Evolutionary conservation across 2,797 vertebrate species (phyloP), one percentile per base, ranked within the genome.

Genomic region (Eptatretus atami): DNA sequence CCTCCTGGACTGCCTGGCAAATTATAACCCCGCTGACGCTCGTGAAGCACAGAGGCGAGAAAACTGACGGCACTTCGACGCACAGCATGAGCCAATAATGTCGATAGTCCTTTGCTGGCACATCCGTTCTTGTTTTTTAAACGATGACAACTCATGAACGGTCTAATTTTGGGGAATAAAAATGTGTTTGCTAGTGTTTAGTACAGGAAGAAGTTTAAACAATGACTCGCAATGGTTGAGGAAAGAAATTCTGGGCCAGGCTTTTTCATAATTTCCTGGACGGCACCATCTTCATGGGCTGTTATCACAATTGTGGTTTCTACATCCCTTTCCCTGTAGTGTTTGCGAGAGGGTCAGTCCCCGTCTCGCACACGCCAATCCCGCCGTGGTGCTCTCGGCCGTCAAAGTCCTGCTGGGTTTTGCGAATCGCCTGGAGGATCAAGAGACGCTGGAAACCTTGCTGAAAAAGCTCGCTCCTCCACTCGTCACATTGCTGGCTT

Each of bases 381-480:
- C 90, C 0, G 90, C 90, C 0, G 90, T 94, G 72, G 88, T 95
- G 69, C 75, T 95, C 66, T 96, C 90, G 0, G 88, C 88, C 0
- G 90, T 96, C 65, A 96, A 96, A 71, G 90, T 96, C 66, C 75
- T 96, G 66, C 94, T 96, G 86, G 93, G 94, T 74, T 92, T 96
- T 72, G 93, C 92, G 83, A 87, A 96, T 75, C 86, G 94, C 81
- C 72, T 95, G 53, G 55, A 19, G 14, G 55, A 19, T 69, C 70
- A 93, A 73, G 90, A 96, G 73, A 94, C 94, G 69, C 94, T 93
- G 0, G 80, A 85, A 69, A 95, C 86, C 0, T 70, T 96, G 67
- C 78, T 96, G 65, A 96, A 95, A 78, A 96, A 96, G 70, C 76
- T 96, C 15, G 88, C 90, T 12, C 90, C 90, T 0, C 90, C 88